phyloP scores from a whole-genome alignment of 2,113 vertebrate species.

The Oreochromis tanganicae region DNA sequence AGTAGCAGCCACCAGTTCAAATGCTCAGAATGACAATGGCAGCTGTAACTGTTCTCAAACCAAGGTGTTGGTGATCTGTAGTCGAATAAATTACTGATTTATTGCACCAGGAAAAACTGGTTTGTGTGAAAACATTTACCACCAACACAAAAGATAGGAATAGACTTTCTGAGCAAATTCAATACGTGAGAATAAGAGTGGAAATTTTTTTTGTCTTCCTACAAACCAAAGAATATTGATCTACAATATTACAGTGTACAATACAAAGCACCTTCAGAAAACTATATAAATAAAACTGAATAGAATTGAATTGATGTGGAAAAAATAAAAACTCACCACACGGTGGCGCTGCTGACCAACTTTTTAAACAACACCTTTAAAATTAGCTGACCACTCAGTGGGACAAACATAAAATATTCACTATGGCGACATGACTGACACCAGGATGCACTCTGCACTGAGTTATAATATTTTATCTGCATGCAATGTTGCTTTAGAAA shows the following conservation, averaged over 20 bases:
- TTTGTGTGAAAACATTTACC: background rate
- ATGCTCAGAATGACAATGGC: background rate
- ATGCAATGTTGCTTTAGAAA: background rate
- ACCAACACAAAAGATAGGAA: background rate
- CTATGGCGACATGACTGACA: background rate
- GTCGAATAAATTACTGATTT: background rate
- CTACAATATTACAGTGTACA: background rate
- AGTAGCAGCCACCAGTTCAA: background rate
- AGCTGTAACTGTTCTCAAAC: background rate
- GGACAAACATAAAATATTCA: background rate
- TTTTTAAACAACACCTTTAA: background rate
- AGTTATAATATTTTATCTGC: background rate
- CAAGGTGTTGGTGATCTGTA: background rate
- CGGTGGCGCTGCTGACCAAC: conserved; percentile 28
- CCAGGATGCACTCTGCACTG: background rate
- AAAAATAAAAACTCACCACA: conserved; percentile 25
- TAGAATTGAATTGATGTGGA: background rate
- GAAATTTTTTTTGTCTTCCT: background rate
- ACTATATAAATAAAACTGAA: background rate
- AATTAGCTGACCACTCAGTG: background rate
- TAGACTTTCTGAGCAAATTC: background rate
- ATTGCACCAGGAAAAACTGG: fast-evolving
- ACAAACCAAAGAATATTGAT: background rate
- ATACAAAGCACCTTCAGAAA: fast-evolving
- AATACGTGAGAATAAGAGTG: background rate